Percentiles rank a stretch among this genome's conserved stretches.
These are phyloP conservation scores for Alentia gelatinosa DNA, from an alignment of 2,888 invertebrate genomes.

Conservation along the genomic window DNA sequence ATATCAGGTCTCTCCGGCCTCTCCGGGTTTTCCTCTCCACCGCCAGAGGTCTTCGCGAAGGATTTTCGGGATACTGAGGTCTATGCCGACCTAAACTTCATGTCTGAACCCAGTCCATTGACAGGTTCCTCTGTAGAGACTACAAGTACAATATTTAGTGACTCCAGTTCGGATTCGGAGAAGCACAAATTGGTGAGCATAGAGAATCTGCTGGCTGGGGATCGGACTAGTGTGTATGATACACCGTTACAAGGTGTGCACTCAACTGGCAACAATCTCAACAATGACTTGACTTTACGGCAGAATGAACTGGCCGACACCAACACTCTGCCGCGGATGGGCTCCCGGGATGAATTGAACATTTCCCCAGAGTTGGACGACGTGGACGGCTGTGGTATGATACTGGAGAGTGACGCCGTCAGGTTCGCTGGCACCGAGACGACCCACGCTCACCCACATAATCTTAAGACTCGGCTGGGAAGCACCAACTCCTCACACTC, in stretches of 20 bases:
- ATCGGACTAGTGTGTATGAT: not conserved
- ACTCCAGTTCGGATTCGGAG: constrained; percentile 44
- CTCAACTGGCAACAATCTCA: constrained; percentile 12
- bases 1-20: constrained; percentile 29
- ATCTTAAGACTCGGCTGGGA: not conserved
- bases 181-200: constrained; percentile 51
- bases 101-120: constrained; percentile 33
- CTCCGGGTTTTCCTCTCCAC: constrained; percentile 32
- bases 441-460: not conserved
- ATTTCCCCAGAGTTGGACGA: constrained; percentile 45
- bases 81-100: constrained; percentile 54
- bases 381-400: constrained; percentile 32
- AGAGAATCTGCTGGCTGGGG: constrained; percentile 3
- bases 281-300: constrained; percentile 33
- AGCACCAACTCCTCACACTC: constrained; percentile 32
- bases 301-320: constrained; percentile 32
- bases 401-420: constrained; percentile 8
- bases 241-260: not conserved
- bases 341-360: constrained; percentile 25
- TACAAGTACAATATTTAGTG: constrained; percentile 50
- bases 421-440: not conserved
- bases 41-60: constrained; percentile 39
- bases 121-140: constrained; percentile 53
- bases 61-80: constrained; percentile 51
- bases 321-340: not conserved